phyloP scores from a whole-genome alignment of 2,888 invertebrate genomes.

The Acanthosepion pharaonis region DNA sequence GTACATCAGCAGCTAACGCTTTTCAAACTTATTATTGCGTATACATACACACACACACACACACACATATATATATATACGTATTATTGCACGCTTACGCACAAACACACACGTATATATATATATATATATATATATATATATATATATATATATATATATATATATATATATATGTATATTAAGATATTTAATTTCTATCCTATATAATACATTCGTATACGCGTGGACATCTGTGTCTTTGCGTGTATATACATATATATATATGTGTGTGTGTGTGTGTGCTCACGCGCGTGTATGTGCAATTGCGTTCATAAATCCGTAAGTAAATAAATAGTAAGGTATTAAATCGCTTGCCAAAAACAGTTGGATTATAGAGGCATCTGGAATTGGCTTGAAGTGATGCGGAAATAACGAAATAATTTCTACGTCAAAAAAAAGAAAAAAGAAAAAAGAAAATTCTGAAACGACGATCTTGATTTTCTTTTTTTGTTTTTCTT shows the following conservation, averaged over 20 bases:
- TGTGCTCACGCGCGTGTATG: no score
- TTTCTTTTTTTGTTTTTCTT: no score
- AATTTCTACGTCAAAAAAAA: neutral
- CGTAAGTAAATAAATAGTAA: neutral
- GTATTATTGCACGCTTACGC: neutral
- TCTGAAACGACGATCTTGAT: no score
- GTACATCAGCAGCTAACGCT: no score
- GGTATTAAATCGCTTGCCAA: neutral
- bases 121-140: conserved; percentile 25
- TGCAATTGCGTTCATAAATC: neutral
- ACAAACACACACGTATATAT: neutral
- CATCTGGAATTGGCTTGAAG: neutral
- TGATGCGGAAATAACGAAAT: neutral
- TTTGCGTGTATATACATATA: neutral
- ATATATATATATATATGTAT: conserved; percentile 1
- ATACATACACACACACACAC: no score
- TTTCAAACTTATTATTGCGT: no score
- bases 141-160: neutral
- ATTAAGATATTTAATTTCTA: neutral
- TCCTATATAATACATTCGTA: no score
- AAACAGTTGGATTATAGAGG: neutral
- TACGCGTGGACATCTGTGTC: neutral
- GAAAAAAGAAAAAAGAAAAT: neutral
- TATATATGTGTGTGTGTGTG: neutral
- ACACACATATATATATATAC: neutral